Evolutionary conservation across 2,888 invertebrate genomes (phyloP), one percentile per base, ranked within the genome.

Genomic region (Polyommatus icarus): DNA sequence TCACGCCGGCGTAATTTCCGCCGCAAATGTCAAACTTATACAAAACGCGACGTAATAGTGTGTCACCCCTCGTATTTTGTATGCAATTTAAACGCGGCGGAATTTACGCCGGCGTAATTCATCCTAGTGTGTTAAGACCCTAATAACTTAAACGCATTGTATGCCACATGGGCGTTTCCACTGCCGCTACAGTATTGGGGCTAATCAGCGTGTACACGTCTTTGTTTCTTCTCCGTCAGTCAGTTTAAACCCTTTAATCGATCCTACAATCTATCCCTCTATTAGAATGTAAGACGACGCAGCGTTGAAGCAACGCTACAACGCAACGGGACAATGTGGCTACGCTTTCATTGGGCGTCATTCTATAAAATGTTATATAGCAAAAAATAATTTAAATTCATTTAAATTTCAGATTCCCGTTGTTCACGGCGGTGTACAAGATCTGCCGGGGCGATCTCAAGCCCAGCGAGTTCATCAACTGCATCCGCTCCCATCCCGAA

Each of bases 371-470:
- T 15, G 24, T 18, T 18, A 36, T 18, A 40, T 40, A 20, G 15
- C 18, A 32, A 67, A 67, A 24, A 29, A 67, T 32, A 18, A 67
- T 32, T 6, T 6, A 15, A 12, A 15, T 29, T 12, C 29, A 20
- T 50, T 46, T n/a, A 1, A 81, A 80, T 94, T 95, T 29, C 93
- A 98, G 98, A 87, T 99, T 99, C 90, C 99, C 99, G 0, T 94
- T 99, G 76, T 99, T 99, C 91, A 98, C 98, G 54, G 98, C 99
- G 71, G 97, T 99, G 83, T 98, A 98, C 94, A 96, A 96, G 88
- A 99, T 99, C 87, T 99, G 99, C 91, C 95, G 95, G 80, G 97
- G 97, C 80, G 96, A 97, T 87, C 88, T 98, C 84, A 95, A 96
- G 85, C 96, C 98, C 2, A 90, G 92, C 77, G 96, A 98, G 84